Percentiles rank a stretch among this genome's conserved stretches.
Conservation (phyloP, 2,888 invertebrate genomes). For the Morinoia aosen region DNA sequence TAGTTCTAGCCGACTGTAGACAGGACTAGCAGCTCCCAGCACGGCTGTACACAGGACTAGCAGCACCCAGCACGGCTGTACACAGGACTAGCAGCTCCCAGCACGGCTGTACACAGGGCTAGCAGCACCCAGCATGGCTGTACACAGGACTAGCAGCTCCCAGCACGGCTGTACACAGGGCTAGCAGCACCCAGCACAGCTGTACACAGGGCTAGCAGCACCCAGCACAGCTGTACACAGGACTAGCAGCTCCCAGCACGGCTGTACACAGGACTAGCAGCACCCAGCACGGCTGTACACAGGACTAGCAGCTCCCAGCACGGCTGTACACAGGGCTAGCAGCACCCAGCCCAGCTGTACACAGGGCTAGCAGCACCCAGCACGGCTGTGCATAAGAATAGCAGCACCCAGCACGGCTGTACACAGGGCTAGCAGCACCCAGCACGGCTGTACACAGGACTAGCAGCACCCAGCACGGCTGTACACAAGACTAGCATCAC, state of each 20-base stretch:
- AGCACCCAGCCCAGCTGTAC: neutral
- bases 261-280: neutral
- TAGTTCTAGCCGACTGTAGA: neutral
- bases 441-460: neutral
- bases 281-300: neutral
- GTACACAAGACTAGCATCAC: neutral
- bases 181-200: neutral
- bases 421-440: neutral
- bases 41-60: neutral
- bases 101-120: neutral
- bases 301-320: neutral
- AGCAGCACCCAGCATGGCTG: neutral
- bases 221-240: neutral
- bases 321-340: neutral
- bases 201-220: neutral
- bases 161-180: neutral
- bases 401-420: neutral
- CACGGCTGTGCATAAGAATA: neutral
- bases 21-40: neutral
- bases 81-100: neutral
- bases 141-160: neutral
- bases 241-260: neutral
- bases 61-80: neutral
- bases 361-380: neutral
- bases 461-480: neutral